Base-by-base conservation (phyloP, 2,797 vertebrate genomes). In the Amblyopsis hoosieri region DNA sequence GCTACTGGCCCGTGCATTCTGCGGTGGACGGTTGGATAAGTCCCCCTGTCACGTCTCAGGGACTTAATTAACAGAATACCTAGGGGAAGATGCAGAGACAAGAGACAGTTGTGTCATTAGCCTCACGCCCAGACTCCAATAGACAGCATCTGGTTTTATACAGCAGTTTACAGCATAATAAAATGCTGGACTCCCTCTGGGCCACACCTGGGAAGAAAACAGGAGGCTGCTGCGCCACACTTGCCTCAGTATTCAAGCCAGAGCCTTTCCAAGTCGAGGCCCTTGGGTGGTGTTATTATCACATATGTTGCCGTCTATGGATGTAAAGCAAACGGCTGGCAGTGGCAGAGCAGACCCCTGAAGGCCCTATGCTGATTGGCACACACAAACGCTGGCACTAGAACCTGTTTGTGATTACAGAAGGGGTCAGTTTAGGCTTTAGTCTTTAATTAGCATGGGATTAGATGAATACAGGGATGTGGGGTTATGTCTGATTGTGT, bases 51-150 rank as follows among this genome's bases (percentile, higher is more conserved):
- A 86, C 71, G 67, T 79, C 74, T 80, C 72, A 19, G 80, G 61
- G 74, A 87, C 81, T 85, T 89, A 82, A 89, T 90, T 86, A 89
- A 85, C 67, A 75, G 72, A 78, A 69, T 76, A 89, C 88, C 86
- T 82, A 19, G 67, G 82, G 84, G 83, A 81, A 80, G 79, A 83
- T 67, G 29, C 69, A 58, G 60, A 69, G 66, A 79, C 73, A 72
- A 62, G 76, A 89, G 73, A 82, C 78, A 60, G 74, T 86, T 70
- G 84, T 86, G 87, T 85, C 82, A 86, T 87, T 86, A 87, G 80
- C 75, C 17, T 17, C 66, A 45, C 47, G 54, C 65, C 60, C 65
- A 71, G 69, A 71, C 70, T 77, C 73, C 62, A 76, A 60, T 52
- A 79, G 75, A 71, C 76, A 64, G 83, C 83, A 86, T 84, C 86